A percentile compares a stretch with the other conserved stretches of the same genome.
phyloP scores from a whole-genome alignment of 2,888 invertebrate genomes.

The Eupelmus urozonus region DNA sequence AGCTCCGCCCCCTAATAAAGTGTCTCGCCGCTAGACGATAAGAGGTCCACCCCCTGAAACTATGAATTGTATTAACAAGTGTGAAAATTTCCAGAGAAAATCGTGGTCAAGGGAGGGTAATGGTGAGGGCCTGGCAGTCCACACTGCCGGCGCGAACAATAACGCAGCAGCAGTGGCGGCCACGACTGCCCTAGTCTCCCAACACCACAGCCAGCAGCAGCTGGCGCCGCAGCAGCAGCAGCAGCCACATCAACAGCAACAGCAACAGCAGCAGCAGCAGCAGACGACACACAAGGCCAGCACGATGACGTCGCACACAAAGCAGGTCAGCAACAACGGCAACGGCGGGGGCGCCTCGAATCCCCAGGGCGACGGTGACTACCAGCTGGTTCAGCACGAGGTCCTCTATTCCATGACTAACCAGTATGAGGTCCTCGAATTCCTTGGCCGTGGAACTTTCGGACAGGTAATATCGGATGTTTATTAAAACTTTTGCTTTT shows the following conservation, averaged over 20 bases:
- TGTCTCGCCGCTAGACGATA: no score
- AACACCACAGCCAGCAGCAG: constrained; percentile 73
- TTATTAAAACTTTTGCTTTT: neutral
- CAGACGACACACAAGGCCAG: constrained; percentile 69
- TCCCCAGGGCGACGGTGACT: constrained; percentile 92
- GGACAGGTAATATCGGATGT: constrained; percentile 87
- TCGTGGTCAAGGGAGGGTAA: constrained; percentile 82
- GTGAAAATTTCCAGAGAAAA: constrained; percentile 80
- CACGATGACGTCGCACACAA: constrained; percentile 90
- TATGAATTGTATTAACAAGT: no score
- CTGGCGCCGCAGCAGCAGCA: constrained; percentile 76
- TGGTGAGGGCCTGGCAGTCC: constrained; percentile 79
- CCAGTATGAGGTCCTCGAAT: constrained; percentile 97
- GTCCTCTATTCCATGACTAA: constrained; percentile 97
- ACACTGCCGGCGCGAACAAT: constrained; percentile 74
- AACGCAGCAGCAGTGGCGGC: constrained; percentile 78
- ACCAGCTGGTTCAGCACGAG: constrained; percentile 99
- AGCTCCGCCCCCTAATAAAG: no score
- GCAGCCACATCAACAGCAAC: constrained; percentile 70
- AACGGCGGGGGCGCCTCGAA: constrained; percentile 78
- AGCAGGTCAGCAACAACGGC: constrained; percentile 87
- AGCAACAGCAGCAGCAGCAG: constrained; percentile 71
- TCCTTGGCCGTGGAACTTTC: constrained; percentile 99
- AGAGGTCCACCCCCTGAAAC: no score
- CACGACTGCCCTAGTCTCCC: constrained; percentile 74